A percentile compares a stretch with the other conserved stretches of the same genome.
phyloP scores from a whole-genome alignment of 2,797 vertebrate genomes.

The Sebastes itinus region DNA sequence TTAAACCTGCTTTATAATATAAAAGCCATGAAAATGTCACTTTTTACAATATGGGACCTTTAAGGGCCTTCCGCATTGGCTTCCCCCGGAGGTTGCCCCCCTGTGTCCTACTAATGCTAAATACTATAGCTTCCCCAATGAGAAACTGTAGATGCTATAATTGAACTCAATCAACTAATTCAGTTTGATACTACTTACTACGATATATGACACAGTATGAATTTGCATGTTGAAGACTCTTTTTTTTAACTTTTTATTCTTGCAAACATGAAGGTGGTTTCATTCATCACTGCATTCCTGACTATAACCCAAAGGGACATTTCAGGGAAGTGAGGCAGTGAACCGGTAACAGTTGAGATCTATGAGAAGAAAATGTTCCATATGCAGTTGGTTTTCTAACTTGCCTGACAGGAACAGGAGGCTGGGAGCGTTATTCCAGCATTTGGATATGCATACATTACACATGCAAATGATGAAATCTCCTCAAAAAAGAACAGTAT shows the following conservation, averaged over 20 bases:
- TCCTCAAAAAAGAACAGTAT: not conserved
- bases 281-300: not conserved
- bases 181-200: not conserved
- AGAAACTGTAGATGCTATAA: not conserved
- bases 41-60: too few relatives aligned
- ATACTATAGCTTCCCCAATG: not conserved
- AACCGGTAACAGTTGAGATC: not conserved
- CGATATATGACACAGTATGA: not conserved
- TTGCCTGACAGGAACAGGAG: slow-evolving; percentile 26
- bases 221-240: not conserved
- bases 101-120: not conserved
- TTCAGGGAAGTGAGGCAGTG: slow-evolving; percentile 4
- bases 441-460: slow-evolving; percentile 35
- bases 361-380: not conserved
- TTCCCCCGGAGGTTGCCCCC: too few relatives aligned
- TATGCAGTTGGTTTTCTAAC: slow-evolving; percentile 22
- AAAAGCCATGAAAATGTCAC: too few relatives aligned
- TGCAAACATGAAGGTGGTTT: not conserved
- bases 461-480: slow-evolving; percentile 31
- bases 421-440: slow-evolving; percentile 19
- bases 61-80: too few relatives aligned
- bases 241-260: not conserved
- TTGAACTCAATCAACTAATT: not conserved
- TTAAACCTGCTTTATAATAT: too few relatives aligned
- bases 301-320: slow-evolving; percentile 4